Conservation (phyloP, 1,140 invertebrate species). For the Drosophila elegans region DNA sequence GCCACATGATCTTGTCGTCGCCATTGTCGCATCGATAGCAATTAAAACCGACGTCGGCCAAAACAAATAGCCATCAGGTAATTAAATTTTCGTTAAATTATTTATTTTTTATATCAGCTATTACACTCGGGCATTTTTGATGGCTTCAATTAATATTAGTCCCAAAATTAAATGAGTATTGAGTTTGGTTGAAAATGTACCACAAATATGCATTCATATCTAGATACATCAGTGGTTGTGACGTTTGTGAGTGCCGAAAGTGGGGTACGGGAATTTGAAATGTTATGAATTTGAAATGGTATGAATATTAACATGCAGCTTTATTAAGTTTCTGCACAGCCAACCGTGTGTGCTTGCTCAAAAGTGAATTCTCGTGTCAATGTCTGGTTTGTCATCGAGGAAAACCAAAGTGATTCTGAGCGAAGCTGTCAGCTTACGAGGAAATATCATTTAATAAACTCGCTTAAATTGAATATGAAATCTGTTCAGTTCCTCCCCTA, state of each 20-base stretch:
- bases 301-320: slow-evolving; percentile 41
- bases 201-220: slow-evolving; percentile 10
- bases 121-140: slow-evolving; percentile 28
- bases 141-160: slow-evolving; percentile 10
- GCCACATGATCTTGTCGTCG: slow-evolving; percentile 17
- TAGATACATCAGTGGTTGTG: neutral
- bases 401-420: neutral
- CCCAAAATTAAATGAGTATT: slow-evolving; percentile 26
- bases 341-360: slow-evolving; percentile 15
- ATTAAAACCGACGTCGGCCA: slow-evolving; percentile 37
- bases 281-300: slow-evolving; percentile 1
- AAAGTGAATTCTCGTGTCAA: slow-evolving; percentile 60
- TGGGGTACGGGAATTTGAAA: neutral
- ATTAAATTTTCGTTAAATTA: slow-evolving; percentile 63
- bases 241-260: slow-evolving; percentile 12
- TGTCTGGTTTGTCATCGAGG: slow-evolving; percentile 49
- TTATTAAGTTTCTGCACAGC: slow-evolving; percentile 45
- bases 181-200: slow-evolving; percentile 19
- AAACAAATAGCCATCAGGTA: slow-evolving; percentile 58
- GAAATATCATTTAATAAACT: slow-evolving; percentile 62
- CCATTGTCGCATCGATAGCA: slow-evolving; percentile 33
- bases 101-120: slow-evolving; percentile 43
- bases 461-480: slow-evolving; percentile 9
- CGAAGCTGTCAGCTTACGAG: slow-evolving; percentile 54
- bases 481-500: neutral